Percentiles rank a stretch among this genome's conserved stretches.
Evolutionary conservation across 2,797 vertebrate species (phyloP).

Genomic region (Enteromius argenteus): DNA sequence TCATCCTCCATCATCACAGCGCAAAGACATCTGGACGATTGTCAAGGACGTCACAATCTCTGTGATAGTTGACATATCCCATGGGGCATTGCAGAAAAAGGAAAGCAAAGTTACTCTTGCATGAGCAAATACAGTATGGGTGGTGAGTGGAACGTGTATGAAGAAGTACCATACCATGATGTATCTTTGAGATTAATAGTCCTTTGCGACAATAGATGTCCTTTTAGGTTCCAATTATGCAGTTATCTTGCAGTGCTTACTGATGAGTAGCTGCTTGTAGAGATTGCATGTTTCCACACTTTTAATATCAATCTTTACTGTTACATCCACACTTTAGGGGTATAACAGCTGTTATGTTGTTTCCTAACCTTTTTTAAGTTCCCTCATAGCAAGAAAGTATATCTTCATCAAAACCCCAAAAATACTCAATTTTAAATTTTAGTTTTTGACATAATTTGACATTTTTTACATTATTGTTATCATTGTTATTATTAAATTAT

Average conservation of each 20-base stretch:
- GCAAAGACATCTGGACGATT: slow-evolving; percentile 85
- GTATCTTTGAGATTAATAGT: slow-evolving; percentile 35
- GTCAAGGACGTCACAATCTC: slow-evolving; percentile 83
- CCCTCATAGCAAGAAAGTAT: background rate
- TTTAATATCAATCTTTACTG: background rate
- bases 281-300: background rate
- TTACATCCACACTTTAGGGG: background rate
- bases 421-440: background rate
- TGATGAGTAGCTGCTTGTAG: background rate
- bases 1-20: slow-evolving; percentile 56
- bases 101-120: slow-evolving; percentile 60
- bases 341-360: background rate
- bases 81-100: slow-evolving; percentile 70
- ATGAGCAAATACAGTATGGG: slow-evolving; percentile 54
- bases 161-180: slow-evolving; percentile 19
- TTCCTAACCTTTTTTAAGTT: background rate
- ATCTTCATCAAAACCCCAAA: background rate
- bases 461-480: background rate
- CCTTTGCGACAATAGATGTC: background rate
- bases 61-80: slow-evolving; percentile 81
- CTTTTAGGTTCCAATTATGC: background rate
- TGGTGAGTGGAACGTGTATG: slow-evolving; percentile 46
- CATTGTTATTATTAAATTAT: no score
- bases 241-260: background rate
- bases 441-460: background rate